These are phyloP conservation scores for Umimayanthus kanabou DNA, from an alignment of 92 coral and sea anemone species.

Conservation along the genomic window DNA sequence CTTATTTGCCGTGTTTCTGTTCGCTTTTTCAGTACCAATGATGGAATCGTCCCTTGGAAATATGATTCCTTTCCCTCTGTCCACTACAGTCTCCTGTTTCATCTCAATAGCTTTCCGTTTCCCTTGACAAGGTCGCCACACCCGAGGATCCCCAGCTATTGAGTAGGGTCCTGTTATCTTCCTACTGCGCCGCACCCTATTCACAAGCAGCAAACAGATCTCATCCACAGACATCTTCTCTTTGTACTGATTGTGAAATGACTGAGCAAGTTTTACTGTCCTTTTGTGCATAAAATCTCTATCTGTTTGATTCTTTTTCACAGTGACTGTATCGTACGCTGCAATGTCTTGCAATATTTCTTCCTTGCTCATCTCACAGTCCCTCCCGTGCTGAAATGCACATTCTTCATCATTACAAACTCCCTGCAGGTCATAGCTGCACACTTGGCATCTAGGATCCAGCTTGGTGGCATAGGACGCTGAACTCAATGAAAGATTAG, in stretches of 20 bases:
- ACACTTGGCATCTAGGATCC: conserved; percentile 65
- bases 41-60: conserved; percentile 55
- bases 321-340: conserved; percentile 59
- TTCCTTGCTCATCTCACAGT: conserved; percentile 57
- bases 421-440: conserved; percentile 88
- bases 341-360: conserved; percentile 83
- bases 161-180: conserved; percentile 58
- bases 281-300: conserved; percentile 43
- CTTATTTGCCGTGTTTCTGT: conserved; percentile 34
- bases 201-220: conserved; percentile 80
- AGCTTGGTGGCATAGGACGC: conserved; percentile 76
- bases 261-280: conserved; percentile 50
- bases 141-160: conserved; percentile 56
- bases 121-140: conserved; percentile 50
- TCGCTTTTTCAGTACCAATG: conserved; percentile 43
- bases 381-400: conserved; percentile 67
- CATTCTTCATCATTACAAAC: conserved; percentile 92
- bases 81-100: conserved; percentile 21
- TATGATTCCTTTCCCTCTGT: conserved; percentile 33
- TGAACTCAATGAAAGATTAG: conserved; percentile 78
- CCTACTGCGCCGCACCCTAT: conserved; percentile 60
- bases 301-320: conserved; percentile 30
- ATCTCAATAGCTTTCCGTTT: conserved; percentile 19
- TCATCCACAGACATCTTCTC: conserved; percentile 86
- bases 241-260: conserved; percentile 77